Evolutionary conservation across 2,888 invertebrate species (phyloP), one percentile per base, ranked within the genome.

Genomic region (Eristalinus sepulchralis): DNA sequence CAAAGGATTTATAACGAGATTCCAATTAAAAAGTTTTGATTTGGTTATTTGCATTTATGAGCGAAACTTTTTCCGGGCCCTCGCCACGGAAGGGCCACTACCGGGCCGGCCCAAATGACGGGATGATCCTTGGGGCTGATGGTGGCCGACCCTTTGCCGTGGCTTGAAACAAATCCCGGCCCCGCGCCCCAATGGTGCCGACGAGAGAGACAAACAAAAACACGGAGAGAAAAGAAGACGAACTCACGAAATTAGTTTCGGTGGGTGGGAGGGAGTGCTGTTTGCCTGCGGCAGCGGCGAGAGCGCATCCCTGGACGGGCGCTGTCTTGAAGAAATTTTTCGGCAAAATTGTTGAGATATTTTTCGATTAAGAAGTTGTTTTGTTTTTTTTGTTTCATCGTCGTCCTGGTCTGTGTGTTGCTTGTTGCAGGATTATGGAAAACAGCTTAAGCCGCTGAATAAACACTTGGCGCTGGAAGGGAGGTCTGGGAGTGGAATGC

Each of bases 41-140:
- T 86, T 86, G 86, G 86, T 86, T 86, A 86, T 86, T 86, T 86
- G 86, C 86, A 86, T 86, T 86, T 86, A 86, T 83, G 86, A 86
- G 86, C 70, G 75, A 71, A 86, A 83, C 57, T 86, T 86, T 83
- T 86, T 67, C 73, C 55, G 72, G 62, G 67, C 53, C n/a, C 20
- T 60, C 17, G 57, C n/a, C 47, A 17, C n/a, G 10, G 27, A 68
- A 22, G 47, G 53, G 20, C 20, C 36, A 13, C n/a, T n/a, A 9
- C 36, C 11, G 57, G 57, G 24, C 22, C 57, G 9, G 22, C 62
- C 70, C 22, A 67, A 62, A 67, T 75, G 76, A 77, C 53, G 72
- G 72, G 81, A 76, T 81, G 77, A 85, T 81, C 77, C 64, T 63
- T 31, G 60, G 55, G 36, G 67, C 59, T 77, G 81, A 71, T 77